phyloP scores from a whole-genome alignment of 2,797 vertebrate species.

The Clarias platycephalus region DNA sequence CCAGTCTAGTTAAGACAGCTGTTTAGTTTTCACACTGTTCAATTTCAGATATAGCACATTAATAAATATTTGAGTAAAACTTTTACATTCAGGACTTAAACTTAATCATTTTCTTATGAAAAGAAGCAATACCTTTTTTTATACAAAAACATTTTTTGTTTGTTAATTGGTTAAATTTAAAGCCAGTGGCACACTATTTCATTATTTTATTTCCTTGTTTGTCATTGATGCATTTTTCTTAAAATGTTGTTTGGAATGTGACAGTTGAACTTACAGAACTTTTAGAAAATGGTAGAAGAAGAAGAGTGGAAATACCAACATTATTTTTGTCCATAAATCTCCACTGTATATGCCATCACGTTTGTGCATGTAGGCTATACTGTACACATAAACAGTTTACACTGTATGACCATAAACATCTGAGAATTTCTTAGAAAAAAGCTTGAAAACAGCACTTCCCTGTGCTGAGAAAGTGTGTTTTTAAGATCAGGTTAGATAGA shows the following conservation, averaged over 20 bases:
- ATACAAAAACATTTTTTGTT: neutral
- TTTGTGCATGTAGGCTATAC: neutral
- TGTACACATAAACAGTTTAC: neutral
- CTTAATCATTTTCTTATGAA: neutral
- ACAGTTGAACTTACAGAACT: too few relatives aligned
- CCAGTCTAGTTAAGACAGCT: neutral
- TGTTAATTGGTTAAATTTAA: neutral
- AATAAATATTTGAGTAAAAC: neutral
- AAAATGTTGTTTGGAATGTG: too few relatives aligned
- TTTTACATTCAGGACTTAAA: neutral
- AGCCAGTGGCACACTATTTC: neutral
- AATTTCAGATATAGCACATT: neutral
- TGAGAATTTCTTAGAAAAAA: neutral
- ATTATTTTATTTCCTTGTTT: neutral
- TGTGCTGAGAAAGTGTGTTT: too few relatives aligned
- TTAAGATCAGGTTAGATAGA: neutral
- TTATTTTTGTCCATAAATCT: neutral
- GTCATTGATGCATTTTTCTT: neutral
- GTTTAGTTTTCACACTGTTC: neutral
- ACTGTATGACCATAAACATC: slow-evolving; percentile 1
- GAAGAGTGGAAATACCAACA: neutral
- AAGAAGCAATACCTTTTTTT: neutral
- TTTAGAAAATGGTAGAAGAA: too few relatives aligned
- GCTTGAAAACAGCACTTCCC: neutral
- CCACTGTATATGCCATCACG: neutral